A percentile compares a stretch with the other conserved stretches of the same genome.
phyloP scores from a whole-genome alignment of 2,888 invertebrate genomes.

The Temnothorax ravouxi region DNA sequence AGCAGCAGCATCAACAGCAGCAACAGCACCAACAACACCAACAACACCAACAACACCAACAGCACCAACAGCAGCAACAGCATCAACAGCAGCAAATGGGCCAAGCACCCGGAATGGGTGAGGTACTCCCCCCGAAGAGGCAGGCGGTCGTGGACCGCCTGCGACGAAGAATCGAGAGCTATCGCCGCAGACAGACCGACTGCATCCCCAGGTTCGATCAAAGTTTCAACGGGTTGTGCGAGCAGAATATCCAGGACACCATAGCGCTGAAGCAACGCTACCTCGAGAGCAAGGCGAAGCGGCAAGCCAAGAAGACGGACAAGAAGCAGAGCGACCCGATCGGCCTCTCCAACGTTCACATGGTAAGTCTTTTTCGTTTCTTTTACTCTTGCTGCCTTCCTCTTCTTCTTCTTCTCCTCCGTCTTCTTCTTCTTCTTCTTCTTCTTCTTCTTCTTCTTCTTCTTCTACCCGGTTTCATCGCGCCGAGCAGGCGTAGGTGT shows the following conservation, averaged over 20 bases:
- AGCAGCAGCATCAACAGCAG: conserved; percentile 59
- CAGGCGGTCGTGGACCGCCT: conserved; percentile 95
- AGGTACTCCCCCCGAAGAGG: conserved; percentile 92
- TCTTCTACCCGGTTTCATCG: neutral
- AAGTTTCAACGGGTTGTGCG: conserved; percentile 94
- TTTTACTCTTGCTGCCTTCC: conserved; percentile 23
- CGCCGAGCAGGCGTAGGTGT: conserved; percentile 33
- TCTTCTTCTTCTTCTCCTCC: conserved; percentile 8
- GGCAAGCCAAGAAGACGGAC: conserved; percentile 91
- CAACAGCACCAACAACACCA: conserved; percentile 84
- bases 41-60: conserved; percentile 81
- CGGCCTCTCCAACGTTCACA: conserved; percentile 86
- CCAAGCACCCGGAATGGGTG: conserved; percentile 87
- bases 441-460: neutral
- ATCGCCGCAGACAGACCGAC: conserved; percentile 94
- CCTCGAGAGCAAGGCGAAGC: conserved; percentile 96
- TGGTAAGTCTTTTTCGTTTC: conserved; percentile 81
- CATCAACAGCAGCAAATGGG: conserved; percentile 86
- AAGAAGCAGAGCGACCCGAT: conserved; percentile 91
- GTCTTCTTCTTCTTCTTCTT: neutral
- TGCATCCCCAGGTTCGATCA: conserved; percentile 96
- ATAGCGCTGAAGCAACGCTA: conserved; percentile 95
- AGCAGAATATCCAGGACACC: conserved; percentile 96
- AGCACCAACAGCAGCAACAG: conserved; percentile 83
- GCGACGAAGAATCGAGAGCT: conserved; percentile 94